Conservation (phyloP, 2,113 vertebrate species). For the Lepus americanus region DNA sequence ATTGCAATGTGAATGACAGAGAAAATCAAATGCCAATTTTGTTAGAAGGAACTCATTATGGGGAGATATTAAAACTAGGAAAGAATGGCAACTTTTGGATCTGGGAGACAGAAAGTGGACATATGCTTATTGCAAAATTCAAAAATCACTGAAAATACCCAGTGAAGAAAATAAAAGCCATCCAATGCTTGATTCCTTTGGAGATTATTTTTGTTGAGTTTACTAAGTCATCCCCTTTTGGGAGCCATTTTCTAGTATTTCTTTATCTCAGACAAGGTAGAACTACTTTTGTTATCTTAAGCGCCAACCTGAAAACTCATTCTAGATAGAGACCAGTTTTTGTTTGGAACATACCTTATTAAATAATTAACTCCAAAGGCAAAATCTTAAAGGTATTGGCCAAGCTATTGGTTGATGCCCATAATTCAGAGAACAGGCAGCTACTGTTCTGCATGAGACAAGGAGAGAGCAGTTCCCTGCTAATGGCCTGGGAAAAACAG, state of each 20-base stretch:
- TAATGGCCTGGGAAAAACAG: too few species aligned
- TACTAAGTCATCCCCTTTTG: not conserved
- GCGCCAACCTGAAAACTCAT: not conserved
- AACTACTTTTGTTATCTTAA: constrained; percentile 37
- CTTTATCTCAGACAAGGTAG: not conserved
- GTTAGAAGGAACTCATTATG: not conserved
- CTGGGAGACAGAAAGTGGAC: constrained; percentile 21
- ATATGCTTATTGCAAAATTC: not conserved
- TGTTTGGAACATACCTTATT: constrained; percentile 2
- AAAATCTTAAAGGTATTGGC: not conserved
- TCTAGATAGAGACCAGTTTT: not conserved
- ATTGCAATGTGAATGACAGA: constrained; percentile 24
- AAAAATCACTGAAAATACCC: not conserved
- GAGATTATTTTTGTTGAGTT: not conserved
- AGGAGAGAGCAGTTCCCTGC: not conserved
- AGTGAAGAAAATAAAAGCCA: not conserved
- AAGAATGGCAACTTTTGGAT: not conserved
- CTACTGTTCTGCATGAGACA: not conserved
- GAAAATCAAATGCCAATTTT: constrained; percentile 61
- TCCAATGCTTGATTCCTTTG: not conserved
- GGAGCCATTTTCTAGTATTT: not conserved
- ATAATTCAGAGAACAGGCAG: not conserved
- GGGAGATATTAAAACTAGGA: constrained; percentile 35
- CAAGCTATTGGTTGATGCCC: not conserved
- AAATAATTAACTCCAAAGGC: constrained; percentile 34